Evolutionary conservation across 2,113 vertebrate species (phyloP), one percentile per base, ranked within the genome.

Genomic region (Misgurnus anguillicaudatus): DNA sequence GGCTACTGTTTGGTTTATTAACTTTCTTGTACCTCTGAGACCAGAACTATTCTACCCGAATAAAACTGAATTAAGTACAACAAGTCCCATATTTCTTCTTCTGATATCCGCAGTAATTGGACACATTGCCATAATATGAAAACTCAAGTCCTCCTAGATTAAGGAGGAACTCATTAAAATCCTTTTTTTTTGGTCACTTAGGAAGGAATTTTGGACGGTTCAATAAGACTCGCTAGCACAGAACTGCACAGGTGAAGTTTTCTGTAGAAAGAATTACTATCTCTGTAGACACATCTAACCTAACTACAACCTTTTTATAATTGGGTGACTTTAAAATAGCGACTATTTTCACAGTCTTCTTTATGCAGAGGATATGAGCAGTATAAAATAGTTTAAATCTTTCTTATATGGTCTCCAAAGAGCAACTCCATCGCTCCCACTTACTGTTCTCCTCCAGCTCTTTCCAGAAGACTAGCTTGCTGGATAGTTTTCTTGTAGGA

Each of bases 1-100:
- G 75, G 67, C 65, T 1, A 14, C 78, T 72, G 62, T 84, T 87
- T 84, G 38, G 84, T 60, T 78, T 87, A 82, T 90, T 88, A 84
- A 84, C 77, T 61, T 77, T 19, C 76, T 74, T 19, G 31, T 11
- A 41, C 78, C 41, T 84, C 87, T 73, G 82, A 90, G 38, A 60
- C 80, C 5, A 83, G 83, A 86, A 89, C 87, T 55, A 47, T 65
- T 72, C 69, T 83, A 45, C 6, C 1, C 58, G 67, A 79, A 87
- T 84, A 24, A 58, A 85, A 82, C 65, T 83, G 81, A 84, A 36
- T 61, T 5, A 31, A 24, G 63, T 19, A 55, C 13, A 21, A 69
- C 11, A 76, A 5, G 38, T 51, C 13, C 63, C 6, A 6, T 55
- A 3, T 41, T 14, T 36, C 31, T 42, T 77, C 42, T 58, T 41